Evolutionary conservation across 2,113 vertebrate species (phyloP).

Genomic region (Silurus glanis): DNA sequence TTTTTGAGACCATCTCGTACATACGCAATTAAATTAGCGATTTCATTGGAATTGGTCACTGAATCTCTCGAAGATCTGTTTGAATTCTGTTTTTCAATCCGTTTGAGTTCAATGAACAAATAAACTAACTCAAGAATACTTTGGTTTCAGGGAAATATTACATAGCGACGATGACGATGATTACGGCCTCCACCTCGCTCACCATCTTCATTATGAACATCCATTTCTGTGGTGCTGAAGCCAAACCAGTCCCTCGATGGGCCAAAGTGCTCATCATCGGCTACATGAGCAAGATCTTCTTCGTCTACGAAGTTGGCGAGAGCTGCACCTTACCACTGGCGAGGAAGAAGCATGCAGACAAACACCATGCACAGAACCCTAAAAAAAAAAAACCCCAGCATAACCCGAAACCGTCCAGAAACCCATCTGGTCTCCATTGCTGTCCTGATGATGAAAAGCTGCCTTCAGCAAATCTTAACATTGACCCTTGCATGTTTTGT

Average conservation of each 20-base stretch:
- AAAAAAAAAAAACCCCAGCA: slow-evolving; percentile 36
- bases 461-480: slow-evolving; percentile 58
- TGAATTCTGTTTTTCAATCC: too few relatives aligned
- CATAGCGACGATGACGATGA: slow-evolving; percentile 96
- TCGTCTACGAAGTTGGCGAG: slow-evolving; percentile 96
- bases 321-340: slow-evolving; percentile 74
- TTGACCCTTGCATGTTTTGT: slow-evolving; percentile 75
- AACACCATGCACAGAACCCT: slow-evolving; percentile 38
- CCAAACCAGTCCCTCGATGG: slow-evolving; percentile 92
- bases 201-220: slow-evolving; percentile 99
- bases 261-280: slow-evolving; percentile 91
- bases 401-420: slow-evolving; percentile 56
- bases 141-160: slow-evolving; percentile 90
- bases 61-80: neutral
- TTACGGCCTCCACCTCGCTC: slow-evolving; percentile 92
- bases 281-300: slow-evolving; percentile 95
- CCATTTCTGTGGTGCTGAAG: slow-evolving; percentile 93
- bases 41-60: neutral
- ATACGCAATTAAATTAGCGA: neutral
- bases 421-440: slow-evolving; percentile 42
- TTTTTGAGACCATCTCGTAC: too few relatives aligned
- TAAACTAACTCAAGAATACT: neutral
- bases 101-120: neutral
- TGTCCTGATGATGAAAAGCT: slow-evolving; percentile 51
- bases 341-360: slow-evolving; percentile 14